A percentile compares a stretch with the other conserved stretches of the same genome.
Conservation (phyloP, 2,888 invertebrate species). For the Nomada goodeniana region DNA sequence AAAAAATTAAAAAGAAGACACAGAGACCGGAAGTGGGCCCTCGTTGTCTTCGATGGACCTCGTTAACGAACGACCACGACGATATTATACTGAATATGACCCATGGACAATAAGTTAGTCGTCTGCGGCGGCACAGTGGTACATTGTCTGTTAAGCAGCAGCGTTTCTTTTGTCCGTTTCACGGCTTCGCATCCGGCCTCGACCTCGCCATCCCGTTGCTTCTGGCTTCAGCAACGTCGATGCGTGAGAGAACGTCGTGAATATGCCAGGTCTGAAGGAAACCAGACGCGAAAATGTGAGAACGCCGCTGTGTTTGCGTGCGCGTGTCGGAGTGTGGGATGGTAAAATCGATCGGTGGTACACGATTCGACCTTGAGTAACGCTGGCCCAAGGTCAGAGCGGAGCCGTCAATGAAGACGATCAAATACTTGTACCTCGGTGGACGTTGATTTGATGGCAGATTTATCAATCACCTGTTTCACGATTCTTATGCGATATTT, state of each 20-base stretch:
- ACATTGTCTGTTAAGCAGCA: conserved; percentile 63
- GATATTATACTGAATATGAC: conserved; percentile 30
- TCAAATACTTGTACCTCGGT: no score
- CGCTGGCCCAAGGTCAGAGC: conserved; percentile 13
- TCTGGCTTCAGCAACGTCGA: conserved; percentile 28
- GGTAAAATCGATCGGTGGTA: conserved; percentile 33
- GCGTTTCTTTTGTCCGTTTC: conserved; percentile 62
- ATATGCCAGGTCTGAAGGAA: neutral
- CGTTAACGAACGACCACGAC: conserved; percentile 57
- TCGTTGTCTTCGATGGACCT: conserved; percentile 63
- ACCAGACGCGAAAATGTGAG: conserved; percentile 9
- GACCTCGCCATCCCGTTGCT: conserved; percentile 19
- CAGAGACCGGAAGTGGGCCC: conserved; percentile 63
- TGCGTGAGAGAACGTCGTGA: conserved; percentile 66
- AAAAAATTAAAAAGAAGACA: neutral
- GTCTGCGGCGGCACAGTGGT: conserved; percentile 27
- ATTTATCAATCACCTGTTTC: no score
- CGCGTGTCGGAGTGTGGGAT: neutral
- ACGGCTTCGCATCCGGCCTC: conserved; percentile 61
- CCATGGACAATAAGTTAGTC: conserved; percentile 65
- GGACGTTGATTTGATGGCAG: no score
- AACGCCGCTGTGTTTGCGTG: neutral
- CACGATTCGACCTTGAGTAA: conserved; percentile 41
- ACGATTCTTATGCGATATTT: no score
- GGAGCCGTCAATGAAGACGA: neutral